Conservation (phyloP, 2,113 vertebrate genomes). For the Eolophus roseicapilla region DNA sequence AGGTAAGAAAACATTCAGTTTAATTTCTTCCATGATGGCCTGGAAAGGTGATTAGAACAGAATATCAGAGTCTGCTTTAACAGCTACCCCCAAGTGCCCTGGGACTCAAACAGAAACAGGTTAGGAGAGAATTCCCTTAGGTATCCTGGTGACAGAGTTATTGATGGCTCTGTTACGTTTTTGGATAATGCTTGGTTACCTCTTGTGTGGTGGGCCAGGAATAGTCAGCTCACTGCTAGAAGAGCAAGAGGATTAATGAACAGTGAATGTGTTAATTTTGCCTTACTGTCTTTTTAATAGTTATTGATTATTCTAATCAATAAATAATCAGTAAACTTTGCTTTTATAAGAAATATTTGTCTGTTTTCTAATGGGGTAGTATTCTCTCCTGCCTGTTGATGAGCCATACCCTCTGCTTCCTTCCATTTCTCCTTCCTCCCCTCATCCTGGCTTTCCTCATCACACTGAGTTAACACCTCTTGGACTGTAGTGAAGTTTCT, state of each 20-base stretch:
- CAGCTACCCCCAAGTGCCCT: neutral
- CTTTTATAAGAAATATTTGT: neutral
- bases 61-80: neutral
- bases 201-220: neutral
- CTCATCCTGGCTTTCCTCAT: neutral
- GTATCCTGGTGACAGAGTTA: neutral
- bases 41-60: neutral
- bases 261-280: neutral
- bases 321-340: neutral
- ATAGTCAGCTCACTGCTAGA: neutral
- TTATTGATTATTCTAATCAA: neutral
- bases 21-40: constrained; percentile 1
- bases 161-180: neutral
- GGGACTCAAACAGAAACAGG: neutral
- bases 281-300: neutral
- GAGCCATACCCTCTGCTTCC: neutral
- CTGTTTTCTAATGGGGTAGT: neutral
- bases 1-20: constrained; percentile 5
- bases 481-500: neutral
- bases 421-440: neutral
- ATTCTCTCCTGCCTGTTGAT: neutral
- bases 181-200: neutral
- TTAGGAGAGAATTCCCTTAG: constrained; percentile 14
- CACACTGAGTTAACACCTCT: neutral
- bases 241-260: neutral